Percentiles rank a stretch among this genome's conserved stretches.
Evolutionary conservation across 2,888 invertebrate species (phyloP).

Genomic region (Periphyllus acericola): DNA sequence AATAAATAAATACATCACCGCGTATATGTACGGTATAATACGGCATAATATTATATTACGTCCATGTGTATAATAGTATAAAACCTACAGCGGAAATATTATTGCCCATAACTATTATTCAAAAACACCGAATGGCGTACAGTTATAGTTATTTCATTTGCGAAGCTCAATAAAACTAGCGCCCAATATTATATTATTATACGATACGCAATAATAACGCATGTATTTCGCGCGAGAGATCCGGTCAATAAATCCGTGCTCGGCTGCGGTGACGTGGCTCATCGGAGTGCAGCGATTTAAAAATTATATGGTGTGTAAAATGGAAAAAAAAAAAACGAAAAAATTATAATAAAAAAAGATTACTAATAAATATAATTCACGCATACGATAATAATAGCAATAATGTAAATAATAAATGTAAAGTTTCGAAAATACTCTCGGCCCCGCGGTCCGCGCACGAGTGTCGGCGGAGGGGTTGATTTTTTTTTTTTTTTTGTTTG

Average conservation of each 20-base stretch:
- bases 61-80: neutral
- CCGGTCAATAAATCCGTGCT: slow-evolving; percentile 42
- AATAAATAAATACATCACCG: slow-evolving; percentile 14
- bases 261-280: neutral
- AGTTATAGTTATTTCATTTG: slow-evolving; percentile 21
- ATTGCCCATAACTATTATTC: slow-evolving; percentile 54
- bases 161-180: slow-evolving; percentile 26
- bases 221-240: neutral
- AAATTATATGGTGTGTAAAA: slow-evolving; percentile 48
- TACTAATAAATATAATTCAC: neutral
- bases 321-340: neutral
- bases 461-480: neutral
- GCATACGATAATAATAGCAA: slow-evolving; percentile 6
- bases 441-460: neutral
- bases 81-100: slow-evolving; percentile 30
- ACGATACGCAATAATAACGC: neutral
- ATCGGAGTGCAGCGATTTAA: neutral
- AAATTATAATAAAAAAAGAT: neutral
- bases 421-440: slow-evolving; percentile 38
- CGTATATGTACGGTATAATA: neutral
- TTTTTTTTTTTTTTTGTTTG: slow-evolving; percentile 22
- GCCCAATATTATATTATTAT: slow-evolving; percentile 15
- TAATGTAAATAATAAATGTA: slow-evolving; percentile 12
- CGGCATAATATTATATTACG: too few relatives aligned
- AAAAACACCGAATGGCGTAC: slow-evolving; percentile 1